Evolutionary conservation across 2,797 vertebrate genomes (phyloP), one percentile per base, ranked within the genome.

Genomic region (Buphagus erythrorhynchus): DNA sequence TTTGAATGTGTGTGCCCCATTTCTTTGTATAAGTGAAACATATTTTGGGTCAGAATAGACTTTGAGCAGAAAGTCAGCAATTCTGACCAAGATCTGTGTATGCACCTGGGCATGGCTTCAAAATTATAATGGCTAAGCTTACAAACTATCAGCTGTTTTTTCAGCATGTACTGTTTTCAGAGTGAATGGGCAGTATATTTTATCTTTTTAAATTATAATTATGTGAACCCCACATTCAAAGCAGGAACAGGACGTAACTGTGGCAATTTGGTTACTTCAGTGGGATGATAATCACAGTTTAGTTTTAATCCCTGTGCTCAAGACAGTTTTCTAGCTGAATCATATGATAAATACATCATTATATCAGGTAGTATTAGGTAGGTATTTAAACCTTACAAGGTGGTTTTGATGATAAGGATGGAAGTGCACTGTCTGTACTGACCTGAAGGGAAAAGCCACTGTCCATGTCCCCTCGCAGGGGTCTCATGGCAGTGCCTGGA

Each of bases 401-500:
- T 29, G 22, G 5, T 42, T 33, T 8, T 5, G 3, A 8, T 36
- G 51, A 57, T 40, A 40, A 77, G 74, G 75, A 63, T 71, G 58
- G 74, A 49, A 59, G 15, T 31, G 43, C 45, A 42, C 9, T 40
- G 62, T 49, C 48, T 66, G 45, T 36, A 19, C 45, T 49, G 86
- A 55, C n/a, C 48, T 40, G 15, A 5, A 26, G 12, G 28, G 26
- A 51, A 13, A 4, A 63, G 48, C 16, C 11, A 1, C 48, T 11
- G 26, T 26, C 40, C 31, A 2, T 2, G 6, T 22, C 52, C 29
- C 31, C 43, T 43, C 1, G 17, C 24, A 38, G 35, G 33, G 19
- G 31, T 31, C 16, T 68, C 0, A 1, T 20, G 13, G 42, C 80
- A 52, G 51, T 0, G 0, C 33, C 7, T 17, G 2, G 1, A 49